Conservation (phyloP, 2,797 vertebrate species). For the Xenops minutus region DNA sequence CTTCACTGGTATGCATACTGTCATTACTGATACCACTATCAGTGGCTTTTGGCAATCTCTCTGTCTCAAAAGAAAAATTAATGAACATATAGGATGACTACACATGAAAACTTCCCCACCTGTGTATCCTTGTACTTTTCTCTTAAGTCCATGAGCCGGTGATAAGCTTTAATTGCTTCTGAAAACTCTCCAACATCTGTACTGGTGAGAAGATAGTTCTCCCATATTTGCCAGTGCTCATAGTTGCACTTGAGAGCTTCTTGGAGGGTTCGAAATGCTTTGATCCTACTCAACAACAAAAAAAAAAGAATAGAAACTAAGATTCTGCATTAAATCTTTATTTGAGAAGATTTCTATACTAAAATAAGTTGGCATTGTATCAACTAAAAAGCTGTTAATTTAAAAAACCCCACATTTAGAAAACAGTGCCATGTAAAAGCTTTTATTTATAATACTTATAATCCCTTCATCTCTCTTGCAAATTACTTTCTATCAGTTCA, state of each 20-base stretch:
- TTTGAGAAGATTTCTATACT: neutral
- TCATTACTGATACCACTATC: neutral
- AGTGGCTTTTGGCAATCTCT: neutral
- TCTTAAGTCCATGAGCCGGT: constrained; percentile 91
- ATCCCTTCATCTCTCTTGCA: neutral
- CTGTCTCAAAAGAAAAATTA: neutral
- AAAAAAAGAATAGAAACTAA: neutral
- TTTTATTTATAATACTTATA: neutral
- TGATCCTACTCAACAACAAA: constrained; percentile 74
- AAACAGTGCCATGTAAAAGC: neutral
- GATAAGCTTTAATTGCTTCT: constrained; percentile 92
- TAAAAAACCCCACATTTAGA: neutral
- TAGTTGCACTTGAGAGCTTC: constrained; percentile 96
- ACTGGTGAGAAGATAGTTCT: constrained; percentile 91
- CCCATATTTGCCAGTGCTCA: constrained; percentile 99
- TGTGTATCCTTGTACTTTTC: constrained; percentile 92
- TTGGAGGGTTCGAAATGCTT: constrained; percentile 91
- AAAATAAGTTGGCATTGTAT: neutral
- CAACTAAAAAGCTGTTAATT: neutral
- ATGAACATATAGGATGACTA: neutral
- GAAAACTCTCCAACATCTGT: constrained; percentile 90
- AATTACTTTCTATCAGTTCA: neutral
- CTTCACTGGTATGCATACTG: neutral
- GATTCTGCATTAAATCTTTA: neutral
- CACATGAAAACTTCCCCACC: constrained; percentile 73